Base-by-base conservation (phyloP, 2,888 invertebrate species). In the Pycnomerus fuliginosus region DNA sequence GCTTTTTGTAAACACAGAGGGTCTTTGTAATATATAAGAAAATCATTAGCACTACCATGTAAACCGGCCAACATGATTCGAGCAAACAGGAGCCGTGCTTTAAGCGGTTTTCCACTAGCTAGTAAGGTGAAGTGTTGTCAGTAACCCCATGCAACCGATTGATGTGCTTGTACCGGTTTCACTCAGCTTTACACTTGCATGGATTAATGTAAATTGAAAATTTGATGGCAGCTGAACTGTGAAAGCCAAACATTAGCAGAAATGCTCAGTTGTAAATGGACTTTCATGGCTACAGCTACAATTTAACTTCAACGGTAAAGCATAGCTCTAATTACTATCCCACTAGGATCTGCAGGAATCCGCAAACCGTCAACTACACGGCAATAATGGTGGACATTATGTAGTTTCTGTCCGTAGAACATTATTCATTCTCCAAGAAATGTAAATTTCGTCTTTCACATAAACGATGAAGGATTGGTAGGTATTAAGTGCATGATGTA, bases 181-280 rank as follows among this genome's bases (percentile, higher is more conserved):
- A 30, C 40, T 37, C 34, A 31, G 51, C 40, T 52, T 46, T 48
- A 41, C 45, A 45, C 47, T 44, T 42, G 32, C 33, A 24, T 25
- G 43, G 46, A 48, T 48, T 51, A 51, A 51, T 48, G 48, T 44
- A 48, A 51, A 51, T 51, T 48, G 51, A 48, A 48, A 51, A 45
- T 51, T 48, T 45, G 51, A 48, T 28, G 37, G 34, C 40, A 41
- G 30, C 29, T 36, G 38, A 35, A 33, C 44, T 16, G 40, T 48
- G 44, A 47, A 47, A 50, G 38, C 42, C 32, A 30, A 45, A 42
- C 44, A 37, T 38, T 47, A 39, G 28, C 34, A 20, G 41, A 43
- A 50, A 50, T 30, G 44, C 24, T 39, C 29, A 3, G 30, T 30
- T 38, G 29, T 38, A 38, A 38, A 38, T 38, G 38, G 29, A 29